phyloP scores from a whole-genome alignment of 2,797 vertebrate genomes.

The Lutjanus argentimaculatus region DNA sequence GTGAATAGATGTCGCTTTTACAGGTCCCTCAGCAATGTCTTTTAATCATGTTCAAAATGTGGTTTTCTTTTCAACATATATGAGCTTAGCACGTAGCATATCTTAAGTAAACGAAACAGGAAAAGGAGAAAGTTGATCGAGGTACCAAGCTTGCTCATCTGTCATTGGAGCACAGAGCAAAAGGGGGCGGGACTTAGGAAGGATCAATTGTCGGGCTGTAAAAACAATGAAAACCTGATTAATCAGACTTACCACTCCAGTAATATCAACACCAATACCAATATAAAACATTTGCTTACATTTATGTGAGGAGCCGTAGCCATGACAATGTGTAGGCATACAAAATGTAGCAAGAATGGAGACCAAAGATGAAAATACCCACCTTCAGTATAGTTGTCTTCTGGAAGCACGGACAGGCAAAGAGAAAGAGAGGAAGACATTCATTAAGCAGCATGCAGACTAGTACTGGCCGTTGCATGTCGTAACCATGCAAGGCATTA shows the following conservation, averaged over 20 bases:
- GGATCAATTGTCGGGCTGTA: too few relatives aligned
- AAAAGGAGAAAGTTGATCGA: too few relatives aligned
- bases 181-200: too few relatives aligned
- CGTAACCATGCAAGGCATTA: conserved; percentile 96
- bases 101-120: too few relatives aligned
- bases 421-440: conserved; percentile 99
- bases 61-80: too few relatives aligned
- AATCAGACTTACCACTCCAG: conserved; percentile 66
- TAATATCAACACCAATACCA: conserved; percentile 28
- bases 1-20: too few relatives aligned
- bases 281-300: conserved; percentile 34
- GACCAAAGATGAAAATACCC: conserved; percentile 87
- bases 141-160: too few relatives aligned
- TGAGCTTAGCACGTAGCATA: too few relatives aligned
- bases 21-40: too few relatives aligned
- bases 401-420: conserved; percentile 97
- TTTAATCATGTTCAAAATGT: too few relatives aligned
- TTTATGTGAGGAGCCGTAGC: conserved; percentile 25
- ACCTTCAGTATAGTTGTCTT: conserved; percentile 97
- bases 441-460: conserved; percentile 99
- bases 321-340: conserved; percentile 68
- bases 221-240: neutral
- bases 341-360: conserved; percentile 70
- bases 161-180: too few relatives aligned
- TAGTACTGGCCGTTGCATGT: conserved; percentile 97